A percentile compares a stretch with the other conserved stretches of the same genome.
These are phyloP conservation scores for Lycaon pictus DNA, from an alignment of 2,113 vertebrate species.

Conservation along the genomic window DNA sequence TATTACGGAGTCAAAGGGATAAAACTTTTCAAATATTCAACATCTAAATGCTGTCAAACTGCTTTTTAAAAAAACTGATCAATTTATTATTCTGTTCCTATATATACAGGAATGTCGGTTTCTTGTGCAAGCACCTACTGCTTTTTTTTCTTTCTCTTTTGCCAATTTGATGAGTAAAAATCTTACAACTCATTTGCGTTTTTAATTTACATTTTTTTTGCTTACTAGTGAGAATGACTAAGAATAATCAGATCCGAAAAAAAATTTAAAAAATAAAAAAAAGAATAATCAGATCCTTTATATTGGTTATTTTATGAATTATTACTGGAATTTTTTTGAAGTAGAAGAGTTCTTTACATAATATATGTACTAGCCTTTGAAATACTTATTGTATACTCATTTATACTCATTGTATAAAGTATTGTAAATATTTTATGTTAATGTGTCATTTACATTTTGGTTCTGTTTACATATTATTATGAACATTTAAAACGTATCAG, in stretches of 20 bases:
- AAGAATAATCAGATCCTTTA: background rate
- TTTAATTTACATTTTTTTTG: conserved; percentile 51
- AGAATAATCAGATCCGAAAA: background rate
- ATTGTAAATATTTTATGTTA: conserved; percentile 34
- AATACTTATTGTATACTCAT: background rate
- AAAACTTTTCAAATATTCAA: conserved; percentile 10
- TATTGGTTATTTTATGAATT: conserved; percentile 21
- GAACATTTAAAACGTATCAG: background rate
- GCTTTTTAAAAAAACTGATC: conserved; percentile 38
- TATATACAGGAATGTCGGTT: background rate
- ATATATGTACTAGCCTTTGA: background rate
- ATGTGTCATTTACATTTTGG: background rate
- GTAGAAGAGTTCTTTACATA: background rate
- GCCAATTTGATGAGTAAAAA: conserved; percentile 44
- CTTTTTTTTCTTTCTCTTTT: background rate
- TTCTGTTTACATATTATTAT: background rate
- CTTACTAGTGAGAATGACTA: background rate
- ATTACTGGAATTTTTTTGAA: conserved; percentile 2
- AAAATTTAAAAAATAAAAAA: too few species aligned
- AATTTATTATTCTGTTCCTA: background rate
- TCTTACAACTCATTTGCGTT: background rate
- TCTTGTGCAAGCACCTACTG: background rate
- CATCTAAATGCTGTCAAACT: background rate
- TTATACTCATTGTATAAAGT: too few species aligned
- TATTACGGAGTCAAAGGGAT: background rate